Evolutionary conservation across 2,888 invertebrate species (phyloP), one percentile per base, ranked within the genome.

Genomic region (Perdita meconis): DNA sequence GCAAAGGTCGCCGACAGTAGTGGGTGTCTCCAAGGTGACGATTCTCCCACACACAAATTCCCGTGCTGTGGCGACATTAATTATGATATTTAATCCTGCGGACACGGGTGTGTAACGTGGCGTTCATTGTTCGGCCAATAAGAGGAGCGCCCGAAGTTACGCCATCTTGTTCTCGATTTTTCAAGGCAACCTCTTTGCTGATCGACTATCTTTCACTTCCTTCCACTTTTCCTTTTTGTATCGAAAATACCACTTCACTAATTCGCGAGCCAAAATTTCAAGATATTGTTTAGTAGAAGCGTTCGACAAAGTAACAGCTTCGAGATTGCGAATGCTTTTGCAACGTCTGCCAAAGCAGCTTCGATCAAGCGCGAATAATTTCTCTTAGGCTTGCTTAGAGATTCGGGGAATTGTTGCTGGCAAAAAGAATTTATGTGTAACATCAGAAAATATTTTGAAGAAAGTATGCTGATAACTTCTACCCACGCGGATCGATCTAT

Each of bases 81-180:
- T 90, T 90, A 89, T 89, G 88, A 90, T 89, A 90, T 89, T 90
- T 89, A 89, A 90, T 90, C 88, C 89, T 68, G 66, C 53, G 79
- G 73, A 72, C 80, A 66, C 75, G 81, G 51, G 70, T 82, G 78
- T 82, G 78, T 82, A 77, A n/a, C n/a, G n/a, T n/a, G n/a, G 80
- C 79, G 81, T 72, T 79, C 83, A 89, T 88, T 89, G 87, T 89
- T 87, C 82, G 70, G 64, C 61, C 75, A 77, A 70, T 72, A 77
- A 59, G 84, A 74, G 84, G 87, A 87, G 81, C 81, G 80, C 80
- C 81, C 81, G 42, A 12, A 76, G 38, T 70, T 24, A 26, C 85
- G 84, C 57, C 60, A 19, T 59, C 66, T 65, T 42, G 65, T 34
- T 40, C 34, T 30, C 66, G 47, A 57, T 78, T 74, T 79, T 78